phyloP scores from a whole-genome alignment of 2,113 vertebrate genomes.

The Cheilinus undulatus region DNA sequence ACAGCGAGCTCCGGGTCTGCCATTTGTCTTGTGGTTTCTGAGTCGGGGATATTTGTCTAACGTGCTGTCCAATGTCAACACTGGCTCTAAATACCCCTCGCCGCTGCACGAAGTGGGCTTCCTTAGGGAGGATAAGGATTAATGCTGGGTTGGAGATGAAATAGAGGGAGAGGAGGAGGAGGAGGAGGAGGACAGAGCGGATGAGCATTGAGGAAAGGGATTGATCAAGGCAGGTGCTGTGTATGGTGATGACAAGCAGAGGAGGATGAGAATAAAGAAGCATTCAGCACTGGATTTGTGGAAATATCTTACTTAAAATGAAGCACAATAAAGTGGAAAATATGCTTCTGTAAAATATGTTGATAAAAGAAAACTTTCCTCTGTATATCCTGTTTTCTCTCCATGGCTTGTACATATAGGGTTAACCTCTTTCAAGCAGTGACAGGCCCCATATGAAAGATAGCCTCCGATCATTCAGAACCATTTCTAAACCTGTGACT shows the following conservation, averaged over 20 bases:
- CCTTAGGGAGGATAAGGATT: constrained; percentile 70
- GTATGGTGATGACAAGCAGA: constrained; percentile 29
- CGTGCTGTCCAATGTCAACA: constrained; percentile 83
- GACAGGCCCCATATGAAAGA: constrained; percentile 70
- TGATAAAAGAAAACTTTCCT: constrained; percentile 15
- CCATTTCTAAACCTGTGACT: constrained; percentile 80
- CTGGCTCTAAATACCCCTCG: constrained; percentile 74
- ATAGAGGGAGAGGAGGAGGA: constrained; percentile 27
- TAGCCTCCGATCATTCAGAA: constrained; percentile 75
- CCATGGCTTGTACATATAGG: constrained; percentile 40
- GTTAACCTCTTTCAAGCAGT: constrained; percentile 67
- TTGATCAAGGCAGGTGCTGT: constrained; percentile 32
- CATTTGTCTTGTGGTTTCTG: constrained; percentile 82
- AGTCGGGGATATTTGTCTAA: constrained; percentile 79
- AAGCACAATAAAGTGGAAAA: background rate
- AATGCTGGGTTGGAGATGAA: constrained; percentile 59
- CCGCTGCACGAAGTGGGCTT: constrained; percentile 74
- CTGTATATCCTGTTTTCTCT: constrained; percentile 10
- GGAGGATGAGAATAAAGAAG: constrained; percentile 22
- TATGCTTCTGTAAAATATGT: background rate
- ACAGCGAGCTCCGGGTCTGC: constrained; percentile 62
- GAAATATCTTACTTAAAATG: constrained; percentile 8
- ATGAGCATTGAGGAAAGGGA: constrained; percentile 44
- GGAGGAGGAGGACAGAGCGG: constrained; percentile 39
- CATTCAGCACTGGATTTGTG: constrained; percentile 30